These are phyloP conservation scores for Drosophila anomelani DNA, from an alignment of 2,888 invertebrate species.

Conservation along the genomic window DNA sequence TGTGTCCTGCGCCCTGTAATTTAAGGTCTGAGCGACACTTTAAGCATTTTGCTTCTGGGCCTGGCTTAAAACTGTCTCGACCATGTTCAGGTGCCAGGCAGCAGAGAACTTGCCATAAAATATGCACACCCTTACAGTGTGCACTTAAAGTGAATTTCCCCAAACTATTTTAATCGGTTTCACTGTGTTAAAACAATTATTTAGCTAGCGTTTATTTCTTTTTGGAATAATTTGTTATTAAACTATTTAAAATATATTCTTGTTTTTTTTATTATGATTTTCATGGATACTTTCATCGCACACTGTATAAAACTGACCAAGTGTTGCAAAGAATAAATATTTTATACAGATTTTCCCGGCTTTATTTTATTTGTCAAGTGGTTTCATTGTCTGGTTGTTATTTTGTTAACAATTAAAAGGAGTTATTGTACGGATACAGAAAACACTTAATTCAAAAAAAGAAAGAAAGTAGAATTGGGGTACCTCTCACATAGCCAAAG, in stretches of 20 bases:
- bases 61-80: conserved; percentile 30
- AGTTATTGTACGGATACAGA: background rate
- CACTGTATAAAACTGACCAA: conserved; percentile 14
- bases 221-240: too few relatives aligned
- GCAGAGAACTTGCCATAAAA: conserved; percentile 13
- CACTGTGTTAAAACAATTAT: background rate
- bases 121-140: conserved; percentile 5
- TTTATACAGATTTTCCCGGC: conserved; percentile 5
- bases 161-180: background rate
- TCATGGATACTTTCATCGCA: background rate
- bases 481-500: background rate
- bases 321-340: conserved; percentile 17
- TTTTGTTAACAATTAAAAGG: background rate
- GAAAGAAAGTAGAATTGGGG: too few relatives aligned
- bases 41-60: conserved; percentile 35
- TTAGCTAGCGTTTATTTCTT: too few relatives aligned
- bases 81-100: conserved; percentile 13
- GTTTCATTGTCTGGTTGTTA: background rate
- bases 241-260: background rate
- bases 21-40: conserved; percentile 53
- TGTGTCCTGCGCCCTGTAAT: conserved; percentile 30
- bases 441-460: background rate
- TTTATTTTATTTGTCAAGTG: background rate
- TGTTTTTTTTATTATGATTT: background rate
- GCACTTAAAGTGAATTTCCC: background rate